Evolutionary conservation across 2,888 invertebrate species (phyloP).

Genomic region (Notocelia uddmanniana): DNA sequence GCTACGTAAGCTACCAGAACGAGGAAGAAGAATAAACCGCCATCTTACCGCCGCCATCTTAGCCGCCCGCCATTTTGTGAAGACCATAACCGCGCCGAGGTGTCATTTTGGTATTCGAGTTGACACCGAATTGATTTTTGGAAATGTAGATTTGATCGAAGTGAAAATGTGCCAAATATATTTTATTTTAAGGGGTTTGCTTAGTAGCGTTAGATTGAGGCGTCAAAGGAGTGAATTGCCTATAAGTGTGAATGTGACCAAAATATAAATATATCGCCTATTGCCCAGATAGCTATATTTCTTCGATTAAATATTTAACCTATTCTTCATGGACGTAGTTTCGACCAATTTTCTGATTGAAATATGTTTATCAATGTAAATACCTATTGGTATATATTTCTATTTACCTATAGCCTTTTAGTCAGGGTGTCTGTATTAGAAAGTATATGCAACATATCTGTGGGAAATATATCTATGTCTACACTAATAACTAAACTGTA

Average conservation of each 20-base stretch:
- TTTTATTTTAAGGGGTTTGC: constrained; percentile 37
- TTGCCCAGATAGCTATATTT: constrained; percentile 58
- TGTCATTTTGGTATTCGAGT: constrained; percentile 49
- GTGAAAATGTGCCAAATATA: constrained; percentile 40
- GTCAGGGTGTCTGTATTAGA: constrained; percentile 63
- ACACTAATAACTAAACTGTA: constrained; percentile 37
- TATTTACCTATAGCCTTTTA: constrained; percentile 55
- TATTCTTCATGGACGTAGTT: constrained; percentile 52
- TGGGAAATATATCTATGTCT: constrained; percentile 37
- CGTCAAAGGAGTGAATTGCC: constrained; percentile 51
- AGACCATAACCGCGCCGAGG: constrained; percentile 51
- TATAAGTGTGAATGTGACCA: constrained; percentile 48
- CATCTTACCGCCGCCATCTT: constrained; percentile 53
- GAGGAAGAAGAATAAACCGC: constrained; percentile 91
- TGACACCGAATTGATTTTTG: constrained; percentile 27
- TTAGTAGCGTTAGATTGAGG: constrained; percentile 38
- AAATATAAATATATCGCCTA: constrained; percentile 46
- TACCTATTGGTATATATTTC: constrained; percentile 47
- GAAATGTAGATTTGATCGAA: constrained; percentile 38
- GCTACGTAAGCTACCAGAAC: constrained; percentile 98
- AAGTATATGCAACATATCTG: constrained; percentile 50
- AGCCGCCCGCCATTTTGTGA: constrained; percentile 64
- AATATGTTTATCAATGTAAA: constrained; percentile 45
- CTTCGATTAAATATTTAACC: constrained; percentile 55
- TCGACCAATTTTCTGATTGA: constrained; percentile 56